These are phyloP conservation scores for Adela reaumurella DNA, from an alignment of 2,888 invertebrate species.

Conservation along the genomic window DNA sequence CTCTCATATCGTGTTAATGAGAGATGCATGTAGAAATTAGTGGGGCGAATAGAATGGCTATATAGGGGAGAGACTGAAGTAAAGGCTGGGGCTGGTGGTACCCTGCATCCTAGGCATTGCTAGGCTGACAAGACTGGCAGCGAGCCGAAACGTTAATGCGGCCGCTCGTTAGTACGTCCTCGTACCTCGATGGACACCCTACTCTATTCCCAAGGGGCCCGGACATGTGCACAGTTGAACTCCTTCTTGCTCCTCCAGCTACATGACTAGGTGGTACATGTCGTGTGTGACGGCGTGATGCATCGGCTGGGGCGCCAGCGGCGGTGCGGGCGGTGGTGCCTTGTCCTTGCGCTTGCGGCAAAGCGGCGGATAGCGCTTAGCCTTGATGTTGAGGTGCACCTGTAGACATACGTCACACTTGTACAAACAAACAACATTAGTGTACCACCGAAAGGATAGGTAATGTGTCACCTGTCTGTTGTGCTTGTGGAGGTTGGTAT, in stretches of 20 bases:
- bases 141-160: too few species aligned
- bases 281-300: constrained; percentile 6
- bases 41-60: too few species aligned
- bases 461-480: constrained; percentile 29
- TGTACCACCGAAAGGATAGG: too few species aligned
- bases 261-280: constrained; percentile 3
- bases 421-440: neutral
- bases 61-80: too few species aligned
- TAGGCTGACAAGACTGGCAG: too few species aligned
- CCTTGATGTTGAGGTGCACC: constrained; percentile 40
- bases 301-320: constrained; percentile 3
- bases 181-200: constrained; percentile 1
- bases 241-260: constrained; percentile 5
- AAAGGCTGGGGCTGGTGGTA: too few species aligned
- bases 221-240: constrained; percentile 1
- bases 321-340: neutral
- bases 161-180: too few species aligned
- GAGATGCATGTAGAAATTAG: too few species aligned
- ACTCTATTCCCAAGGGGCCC: constrained; percentile 3
- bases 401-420: constrained; percentile 13
- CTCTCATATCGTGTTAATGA: too few species aligned
- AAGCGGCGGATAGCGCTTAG: constrained; percentile 25
- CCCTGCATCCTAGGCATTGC: too few species aligned
- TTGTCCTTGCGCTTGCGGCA: constrained; percentile 14
- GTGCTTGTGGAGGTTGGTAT: constrained; percentile 40